Conservation (phyloP, 2,797 vertebrate genomes). For the Diglossa cyanea region DNA sequence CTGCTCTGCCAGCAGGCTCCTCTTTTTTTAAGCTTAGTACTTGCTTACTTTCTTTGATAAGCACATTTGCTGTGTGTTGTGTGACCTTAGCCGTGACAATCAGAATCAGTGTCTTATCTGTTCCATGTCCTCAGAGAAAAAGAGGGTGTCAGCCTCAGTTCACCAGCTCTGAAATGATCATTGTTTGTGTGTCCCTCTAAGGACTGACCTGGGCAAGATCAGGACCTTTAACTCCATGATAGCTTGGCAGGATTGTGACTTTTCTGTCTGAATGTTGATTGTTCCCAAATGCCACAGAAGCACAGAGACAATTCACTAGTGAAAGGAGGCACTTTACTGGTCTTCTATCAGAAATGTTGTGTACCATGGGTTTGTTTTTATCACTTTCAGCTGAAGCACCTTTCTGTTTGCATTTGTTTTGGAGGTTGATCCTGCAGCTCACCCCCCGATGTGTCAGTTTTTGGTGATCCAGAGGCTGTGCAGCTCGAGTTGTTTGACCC, state of each 20-base stretch:
- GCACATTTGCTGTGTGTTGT: not conserved
- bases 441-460: not conserved
- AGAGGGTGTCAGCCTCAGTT: not conserved
- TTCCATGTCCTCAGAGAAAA: not conserved
- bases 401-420: not conserved
- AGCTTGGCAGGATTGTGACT: not conserved
- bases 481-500: not conserved
- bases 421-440: not conserved
- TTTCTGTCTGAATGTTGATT: not conserved
- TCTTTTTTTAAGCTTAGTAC: slow-evolving; percentile 29
- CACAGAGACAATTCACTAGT: not conserved
- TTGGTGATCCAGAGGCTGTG: not conserved
- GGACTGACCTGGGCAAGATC: not conserved
- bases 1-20: slow-evolving; percentile 46
- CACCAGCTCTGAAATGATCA: not conserved
- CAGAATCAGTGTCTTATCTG: not conserved
- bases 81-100: slow-evolving; percentile 61
- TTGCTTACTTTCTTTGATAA: slow-evolving; percentile 25
- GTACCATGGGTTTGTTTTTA: not conserved
- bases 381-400: not conserved
- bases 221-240: not conserved
- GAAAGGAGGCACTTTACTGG: slow-evolving; percentile 12
- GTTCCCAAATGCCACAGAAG: slow-evolving; percentile 20
- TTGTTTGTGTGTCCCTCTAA: not conserved
- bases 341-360: not conserved